These are phyloP conservation scores for Spicauda simplicius DNA, from an alignment of 2,888 invertebrate genomes.

Conservation along the genomic window DNA sequence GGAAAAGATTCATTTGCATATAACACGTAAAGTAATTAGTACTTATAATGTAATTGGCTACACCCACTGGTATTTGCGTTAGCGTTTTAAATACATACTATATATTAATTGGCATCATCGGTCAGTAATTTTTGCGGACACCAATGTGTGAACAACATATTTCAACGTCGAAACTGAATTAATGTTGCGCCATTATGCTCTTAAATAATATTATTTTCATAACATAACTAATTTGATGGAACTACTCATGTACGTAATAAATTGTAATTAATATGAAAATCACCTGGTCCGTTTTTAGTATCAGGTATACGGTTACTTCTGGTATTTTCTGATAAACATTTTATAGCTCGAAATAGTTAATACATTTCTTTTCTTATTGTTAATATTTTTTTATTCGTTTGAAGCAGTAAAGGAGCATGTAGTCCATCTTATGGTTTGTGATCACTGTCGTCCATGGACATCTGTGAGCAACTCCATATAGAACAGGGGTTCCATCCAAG, in stretches of 20 bases:
- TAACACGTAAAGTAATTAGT: neutral
- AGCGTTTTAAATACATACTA: constrained; percentile 12
- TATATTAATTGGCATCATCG: constrained; percentile 33
- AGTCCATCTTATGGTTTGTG: too few species aligned
- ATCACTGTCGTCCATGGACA: too few species aligned
- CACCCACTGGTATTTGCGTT: constrained; percentile 17
- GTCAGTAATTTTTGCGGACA: constrained; percentile 37
- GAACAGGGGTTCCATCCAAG: too few species aligned
- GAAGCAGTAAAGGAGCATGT: too few species aligned
- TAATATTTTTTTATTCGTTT: too few species aligned
- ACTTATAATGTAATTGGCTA: constrained; percentile 23
- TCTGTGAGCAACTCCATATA: too few species aligned
- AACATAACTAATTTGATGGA: constrained; percentile 45
- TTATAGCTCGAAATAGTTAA: neutral
- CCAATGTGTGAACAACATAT: constrained; percentile 44
- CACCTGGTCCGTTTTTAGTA: constrained; percentile 18
- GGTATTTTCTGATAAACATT: neutral
- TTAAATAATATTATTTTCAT: constrained; percentile 47
- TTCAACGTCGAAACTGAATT: constrained; percentile 46
- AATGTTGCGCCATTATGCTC: constrained; percentile 46
- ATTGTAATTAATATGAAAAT: constrained; percentile 60
- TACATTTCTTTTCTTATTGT: too few species aligned
- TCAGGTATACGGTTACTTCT: neutral
- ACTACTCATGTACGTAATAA: constrained; percentile 49
- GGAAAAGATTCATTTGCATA: too few species aligned